These are phyloP conservation scores for Equus quagga DNA, from an alignment of 2,113 vertebrate genomes.

Conservation along the genomic window DNA sequence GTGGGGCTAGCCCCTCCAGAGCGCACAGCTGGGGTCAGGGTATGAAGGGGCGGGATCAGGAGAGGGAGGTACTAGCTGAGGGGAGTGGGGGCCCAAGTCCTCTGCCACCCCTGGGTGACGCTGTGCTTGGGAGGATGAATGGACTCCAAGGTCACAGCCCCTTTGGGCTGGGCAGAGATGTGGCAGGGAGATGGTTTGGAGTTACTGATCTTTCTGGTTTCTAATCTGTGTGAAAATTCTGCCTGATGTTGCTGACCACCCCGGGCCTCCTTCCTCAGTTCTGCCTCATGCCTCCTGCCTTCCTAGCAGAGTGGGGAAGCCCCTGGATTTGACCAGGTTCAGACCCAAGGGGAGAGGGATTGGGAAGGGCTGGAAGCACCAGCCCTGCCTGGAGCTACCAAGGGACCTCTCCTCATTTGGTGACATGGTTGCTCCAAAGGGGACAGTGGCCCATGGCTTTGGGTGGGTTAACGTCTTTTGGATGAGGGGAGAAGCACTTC, in stretches of 20 bases:
- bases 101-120: neutral
- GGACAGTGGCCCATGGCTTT: neutral
- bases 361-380: neutral
- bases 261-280: neutral
- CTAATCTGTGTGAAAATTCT: neutral
- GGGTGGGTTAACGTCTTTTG: neutral
- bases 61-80: neutral
- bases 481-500: neutral
- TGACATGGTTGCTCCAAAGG: neutral
- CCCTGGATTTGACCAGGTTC: neutral
- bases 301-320: neutral
- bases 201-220: neutral
- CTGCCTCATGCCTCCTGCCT: neutral
- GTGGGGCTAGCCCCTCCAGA: slow-evolving; percentile 80
- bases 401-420: neutral
- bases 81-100: neutral
- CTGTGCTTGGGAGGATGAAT: neutral
- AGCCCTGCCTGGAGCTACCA: neutral
- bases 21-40: neutral
- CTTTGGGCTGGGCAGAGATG: neutral
- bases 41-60: neutral
- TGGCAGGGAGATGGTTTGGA: neutral
- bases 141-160: no score
- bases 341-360: neutral
- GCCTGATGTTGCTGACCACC: neutral